A percentile compares a stretch with the other conserved stretches of the same genome.
Conservation (phyloP, 2,888 invertebrate species). For the Agonopterix arenella region DNA sequence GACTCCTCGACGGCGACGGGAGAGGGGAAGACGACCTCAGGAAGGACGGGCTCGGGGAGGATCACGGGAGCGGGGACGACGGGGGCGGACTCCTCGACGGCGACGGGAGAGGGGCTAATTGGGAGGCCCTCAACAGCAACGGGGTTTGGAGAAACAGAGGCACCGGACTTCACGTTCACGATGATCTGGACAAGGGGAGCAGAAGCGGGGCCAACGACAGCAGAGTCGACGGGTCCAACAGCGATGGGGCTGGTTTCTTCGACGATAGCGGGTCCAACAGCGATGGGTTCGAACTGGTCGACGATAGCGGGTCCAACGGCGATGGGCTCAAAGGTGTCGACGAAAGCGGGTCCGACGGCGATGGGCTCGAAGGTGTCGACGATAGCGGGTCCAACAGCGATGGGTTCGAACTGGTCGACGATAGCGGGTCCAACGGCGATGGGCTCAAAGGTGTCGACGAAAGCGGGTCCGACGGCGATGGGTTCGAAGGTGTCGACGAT, state of each 20-base stretch:
- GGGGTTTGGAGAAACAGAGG: slow-evolving; percentile 3
- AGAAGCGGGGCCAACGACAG: slow-evolving; percentile 4
- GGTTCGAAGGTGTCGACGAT: too few relatives aligned
- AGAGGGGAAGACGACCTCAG: slow-evolving; percentile 1
- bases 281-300: slow-evolving; percentile 5
- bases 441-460: slow-evolving; percentile 17
- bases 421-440: slow-evolving; percentile 20
- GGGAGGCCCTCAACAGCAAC: slow-evolving; percentile 1
- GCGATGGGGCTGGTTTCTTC: neutral
- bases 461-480: slow-evolving; percentile 18
- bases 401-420: slow-evolving; percentile 17
- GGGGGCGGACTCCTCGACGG: slow-evolving; percentile 4
- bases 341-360: slow-evolving; percentile 1
- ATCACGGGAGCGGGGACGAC: slow-evolving; percentile 5
- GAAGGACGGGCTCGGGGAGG: neutral
- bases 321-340: slow-evolving; percentile 5
- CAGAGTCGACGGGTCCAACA: slow-evolving; percentile 10
- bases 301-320: slow-evolving; percentile 1
- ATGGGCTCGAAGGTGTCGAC: slow-evolving; percentile 7
- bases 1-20: slow-evolving; percentile 5
- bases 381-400: slow-evolving; percentile 12
- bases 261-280: slow-evolving; percentile 10
- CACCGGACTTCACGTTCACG: slow-evolving; percentile 23
- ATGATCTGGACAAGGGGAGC: slow-evolving; percentile 30
- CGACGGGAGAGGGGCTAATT: slow-evolving; percentile 5